Evolutionary conservation across 1,140 invertebrate species (phyloP).

Genomic region (Drosophila teissieri): DNA sequence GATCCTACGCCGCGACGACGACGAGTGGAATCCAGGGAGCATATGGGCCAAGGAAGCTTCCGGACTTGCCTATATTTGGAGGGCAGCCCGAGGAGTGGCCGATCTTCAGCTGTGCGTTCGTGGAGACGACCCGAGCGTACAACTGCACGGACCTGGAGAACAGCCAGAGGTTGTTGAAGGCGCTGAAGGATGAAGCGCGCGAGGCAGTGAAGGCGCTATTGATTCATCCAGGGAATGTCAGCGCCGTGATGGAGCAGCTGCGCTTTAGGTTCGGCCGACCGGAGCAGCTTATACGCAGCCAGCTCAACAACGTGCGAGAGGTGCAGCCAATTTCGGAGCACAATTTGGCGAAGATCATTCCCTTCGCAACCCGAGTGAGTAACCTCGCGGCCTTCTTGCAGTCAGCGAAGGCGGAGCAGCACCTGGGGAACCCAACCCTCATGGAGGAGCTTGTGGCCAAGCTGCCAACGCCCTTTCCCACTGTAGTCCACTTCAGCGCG

Average conservation of each 20-base stretch:
- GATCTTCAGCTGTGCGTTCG: neutral
- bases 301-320: neutral
- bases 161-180: too few relatives aligned
- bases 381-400: neutral
- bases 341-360: too few relatives aligned
- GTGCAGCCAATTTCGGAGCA: neutral
- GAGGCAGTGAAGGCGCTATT: neutral
- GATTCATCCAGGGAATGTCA: neutral
- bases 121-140: neutral
- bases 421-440: neutral
- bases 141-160: neutral
- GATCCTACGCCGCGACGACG: neutral
- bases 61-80: neutral
- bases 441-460: too few relatives aligned
- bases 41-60: neutral
- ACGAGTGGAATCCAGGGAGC: neutral
- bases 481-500: neutral
- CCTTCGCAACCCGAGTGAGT: too few relatives aligned
- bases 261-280: neutral
- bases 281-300: slow-evolving; percentile 8
- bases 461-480: too few relatives aligned
- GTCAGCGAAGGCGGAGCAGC: neutral
- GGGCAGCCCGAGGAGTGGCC: neutral
- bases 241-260: neutral
- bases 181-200: slow-evolving; percentile 1